Conservation (phyloP, 1,140 invertebrate species). For the Brachionus manjavacas region DNA sequence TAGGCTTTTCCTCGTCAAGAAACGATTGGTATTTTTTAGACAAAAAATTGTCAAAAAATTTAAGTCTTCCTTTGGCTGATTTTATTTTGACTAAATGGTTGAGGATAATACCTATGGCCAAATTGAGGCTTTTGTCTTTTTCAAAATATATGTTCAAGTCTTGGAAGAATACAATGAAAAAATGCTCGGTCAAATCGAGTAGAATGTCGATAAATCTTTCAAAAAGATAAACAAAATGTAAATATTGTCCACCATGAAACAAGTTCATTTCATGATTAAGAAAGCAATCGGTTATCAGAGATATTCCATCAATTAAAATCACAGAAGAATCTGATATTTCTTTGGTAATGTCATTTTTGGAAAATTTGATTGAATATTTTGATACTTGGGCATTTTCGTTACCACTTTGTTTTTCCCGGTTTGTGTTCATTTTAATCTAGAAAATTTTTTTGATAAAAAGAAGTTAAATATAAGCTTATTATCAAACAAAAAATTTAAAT, state of each 20-base stretch:
- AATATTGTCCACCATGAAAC: background rate
- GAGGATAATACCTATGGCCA: background rate
- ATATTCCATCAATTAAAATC: slow-evolving; percentile 18
- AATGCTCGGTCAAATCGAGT: background rate
- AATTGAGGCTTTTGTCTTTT: background rate
- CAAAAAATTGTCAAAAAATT: slow-evolving; percentile 6
- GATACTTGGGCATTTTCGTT: background rate
- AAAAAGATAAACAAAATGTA: slow-evolving; percentile 15
- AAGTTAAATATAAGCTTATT: no score
- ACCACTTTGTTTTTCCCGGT: background rate
- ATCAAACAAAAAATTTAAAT: no score
- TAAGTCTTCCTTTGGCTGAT: background rate
- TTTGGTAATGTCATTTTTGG: background rate
- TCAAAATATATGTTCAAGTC: background rate
- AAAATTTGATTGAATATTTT: background rate
- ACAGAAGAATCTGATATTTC: background rate
- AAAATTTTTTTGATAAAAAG: no score
- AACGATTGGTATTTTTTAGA: background rate
- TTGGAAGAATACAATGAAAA: background rate
- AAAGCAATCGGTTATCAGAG: background rate
- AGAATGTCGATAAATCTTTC: background rate
- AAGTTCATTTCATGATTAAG: slow-evolving; percentile 1
- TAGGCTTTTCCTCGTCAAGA: background rate
- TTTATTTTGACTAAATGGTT: background rate
- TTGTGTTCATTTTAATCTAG: background rate